Evolutionary conservation across 2,113 vertebrate genomes (phyloP).

Genomic region (Phasianus colchicus): DNA sequence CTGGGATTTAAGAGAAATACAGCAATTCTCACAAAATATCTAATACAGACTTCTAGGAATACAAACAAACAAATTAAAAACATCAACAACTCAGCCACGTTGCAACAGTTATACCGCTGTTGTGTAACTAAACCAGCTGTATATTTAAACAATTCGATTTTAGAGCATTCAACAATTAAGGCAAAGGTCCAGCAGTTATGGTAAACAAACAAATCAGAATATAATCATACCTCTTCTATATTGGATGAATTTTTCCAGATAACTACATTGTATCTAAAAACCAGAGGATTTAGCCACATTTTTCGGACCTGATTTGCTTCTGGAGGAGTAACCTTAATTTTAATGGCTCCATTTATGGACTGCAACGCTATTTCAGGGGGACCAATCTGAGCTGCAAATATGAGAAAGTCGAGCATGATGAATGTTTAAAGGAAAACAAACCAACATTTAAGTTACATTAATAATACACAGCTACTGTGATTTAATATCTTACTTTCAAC

Average conservation of each 20-base stretch:
- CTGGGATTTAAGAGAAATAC: not conserved
- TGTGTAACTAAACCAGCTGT: not conserved
- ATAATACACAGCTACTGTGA: not conserved
- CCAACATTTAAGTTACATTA: not conserved
- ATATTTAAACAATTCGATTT: not conserved
- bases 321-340: slow-evolving; percentile 62
- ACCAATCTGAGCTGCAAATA: slow-evolving; percentile 72
- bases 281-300: slow-evolving; percentile 26
- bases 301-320: slow-evolving; percentile 3
- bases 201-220: not conserved
- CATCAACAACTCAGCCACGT: not conserved
- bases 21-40: not conserved
- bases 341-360: slow-evolving; percentile 59
- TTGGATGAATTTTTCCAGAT: slow-evolving; percentile 74
- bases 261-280: slow-evolving; percentile 52
- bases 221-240: slow-evolving; percentile 34
- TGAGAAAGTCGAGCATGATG: not conserved
- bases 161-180: not conserved
- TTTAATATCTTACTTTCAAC: not conserved
- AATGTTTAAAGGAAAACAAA: not conserved
- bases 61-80: not conserved
- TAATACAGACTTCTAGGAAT: not conserved
- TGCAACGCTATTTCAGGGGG: slow-evolving; percentile 71
- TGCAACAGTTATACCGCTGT: not conserved
- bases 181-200: not conserved